Evolutionary conservation across 2,113 vertebrate genomes (phyloP).

Genomic region (Petrocephalus zakoni): DNA sequence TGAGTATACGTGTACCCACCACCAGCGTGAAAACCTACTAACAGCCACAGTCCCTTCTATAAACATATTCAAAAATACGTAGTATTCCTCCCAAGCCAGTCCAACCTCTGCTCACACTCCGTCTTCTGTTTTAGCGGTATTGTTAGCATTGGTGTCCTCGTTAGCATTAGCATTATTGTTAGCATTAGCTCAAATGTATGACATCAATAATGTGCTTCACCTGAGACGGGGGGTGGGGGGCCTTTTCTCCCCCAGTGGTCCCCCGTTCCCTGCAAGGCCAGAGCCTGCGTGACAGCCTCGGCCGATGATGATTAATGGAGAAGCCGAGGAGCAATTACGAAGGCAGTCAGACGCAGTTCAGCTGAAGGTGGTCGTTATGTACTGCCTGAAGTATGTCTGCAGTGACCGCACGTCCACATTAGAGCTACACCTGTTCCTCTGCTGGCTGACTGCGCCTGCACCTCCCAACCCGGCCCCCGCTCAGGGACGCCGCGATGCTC

Average conservation of each 20-base stretch:
- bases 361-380: conserved; percentile 56
- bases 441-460: neutral
- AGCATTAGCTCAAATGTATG: neutral
- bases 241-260: conserved; percentile 10
- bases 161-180: neutral
- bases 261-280: conserved; percentile 36
- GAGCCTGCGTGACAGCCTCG: conserved; percentile 49
- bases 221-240: conserved; percentile 25
- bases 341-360: conserved; percentile 59
- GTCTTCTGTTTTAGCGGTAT: neutral
- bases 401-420: conserved; percentile 9
- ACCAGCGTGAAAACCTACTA: neutral
- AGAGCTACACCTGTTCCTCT: neutral
- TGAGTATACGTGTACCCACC: neutral
- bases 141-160: neutral
- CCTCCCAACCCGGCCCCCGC: neutral
- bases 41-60: neutral
- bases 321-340: conserved; percentile 67
- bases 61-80: neutral
- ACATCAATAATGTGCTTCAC: neutral
- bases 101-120: neutral
- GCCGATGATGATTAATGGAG: conserved; percentile 68
- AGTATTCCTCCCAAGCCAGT: neutral
- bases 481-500: neutral
- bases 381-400: conserved; percentile 46